A percentile compares a stretch with the other conserved stretches of the same genome.
These are phyloP conservation scores for Piaya cayana DNA, from an alignment of 2,113 vertebrate species.

Conservation along the genomic window DNA sequence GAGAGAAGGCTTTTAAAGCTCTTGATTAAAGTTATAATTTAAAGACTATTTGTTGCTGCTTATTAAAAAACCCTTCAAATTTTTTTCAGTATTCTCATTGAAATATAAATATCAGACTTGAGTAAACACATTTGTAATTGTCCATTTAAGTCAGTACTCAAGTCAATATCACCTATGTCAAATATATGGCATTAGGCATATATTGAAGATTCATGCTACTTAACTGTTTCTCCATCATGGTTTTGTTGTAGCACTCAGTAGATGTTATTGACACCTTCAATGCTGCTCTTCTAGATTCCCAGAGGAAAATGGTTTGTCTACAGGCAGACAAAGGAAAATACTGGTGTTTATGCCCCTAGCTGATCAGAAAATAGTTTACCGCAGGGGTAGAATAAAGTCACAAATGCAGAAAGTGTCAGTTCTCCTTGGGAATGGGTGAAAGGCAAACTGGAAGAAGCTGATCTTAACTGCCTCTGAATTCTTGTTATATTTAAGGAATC, in stretches of 20 bases:
- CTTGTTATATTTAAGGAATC: neutral
- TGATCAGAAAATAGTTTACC: neutral
- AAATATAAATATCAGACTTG: neutral
- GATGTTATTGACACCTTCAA: neutral
- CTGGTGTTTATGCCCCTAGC: neutral
- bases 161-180: neutral
- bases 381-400: neutral
- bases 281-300: neutral
- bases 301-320: neutral
- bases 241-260: neutral
- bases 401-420: neutral
- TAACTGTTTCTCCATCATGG: neutral
- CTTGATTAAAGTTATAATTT: neutral
- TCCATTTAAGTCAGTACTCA: neutral
- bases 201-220: neutral
- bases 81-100: neutral
- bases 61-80: neutral
- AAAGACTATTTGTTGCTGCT: neutral
- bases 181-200: neutral
- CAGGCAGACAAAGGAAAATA: rapidly evolving
- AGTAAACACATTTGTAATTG: neutral
- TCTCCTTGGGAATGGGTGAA: neutral
- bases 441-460: neutral
- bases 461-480: neutral
- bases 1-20: neutral